Evolutionary conservation across 1,140 invertebrate species (phyloP), one percentile per base, ranked within the genome.

Genomic region (Gerris buenoi): DNA sequence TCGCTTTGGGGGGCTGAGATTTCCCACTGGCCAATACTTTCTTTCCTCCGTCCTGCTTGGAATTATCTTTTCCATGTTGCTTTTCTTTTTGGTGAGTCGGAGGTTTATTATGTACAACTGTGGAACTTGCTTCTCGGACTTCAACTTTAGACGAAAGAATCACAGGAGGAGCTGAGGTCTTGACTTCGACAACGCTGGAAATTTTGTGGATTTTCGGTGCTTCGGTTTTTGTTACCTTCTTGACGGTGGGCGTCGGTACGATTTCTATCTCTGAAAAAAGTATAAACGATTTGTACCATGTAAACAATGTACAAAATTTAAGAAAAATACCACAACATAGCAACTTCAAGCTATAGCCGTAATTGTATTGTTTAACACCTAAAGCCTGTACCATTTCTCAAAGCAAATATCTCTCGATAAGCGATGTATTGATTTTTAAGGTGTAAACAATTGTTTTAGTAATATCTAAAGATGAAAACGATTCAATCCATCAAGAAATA

Each of bases 111-210:
- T n/a, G n/a, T 10, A 23, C 33, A 2, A 10, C 57, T 2, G 61
- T 1, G 14, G 23, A 28, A 2, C 68, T 46, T 70, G 69, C 63
- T 78, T 77, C 67, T 76, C 69, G 66, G 33, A 72, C 70, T 62
- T 72, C 72, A 60, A 73, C 72, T 15, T 70, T 67, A 46, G 70
- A 70, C 25, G 70, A 72, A 2, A 72, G 18, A 25, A 71, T 67
- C 1, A 65, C 65, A 1, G 68, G 65, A 5, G 15, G 10, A 60
- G 78, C 73, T 29, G 76, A 71, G 25, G 78, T 74, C 69, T 79
- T 79, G 29, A 80, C 73, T 67, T 81, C 65, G 22, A 81, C 75
- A 66, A 78, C 76, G 72, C 77, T 81, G 65, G 65, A 22, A 70
- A 63, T 73, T 29, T 70, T 56, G 78, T 67, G 26, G 71, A 65